These are phyloP conservation scores for Ormyrus rosae DNA, from an alignment of 2,888 invertebrate species.

Conservation along the genomic window DNA sequence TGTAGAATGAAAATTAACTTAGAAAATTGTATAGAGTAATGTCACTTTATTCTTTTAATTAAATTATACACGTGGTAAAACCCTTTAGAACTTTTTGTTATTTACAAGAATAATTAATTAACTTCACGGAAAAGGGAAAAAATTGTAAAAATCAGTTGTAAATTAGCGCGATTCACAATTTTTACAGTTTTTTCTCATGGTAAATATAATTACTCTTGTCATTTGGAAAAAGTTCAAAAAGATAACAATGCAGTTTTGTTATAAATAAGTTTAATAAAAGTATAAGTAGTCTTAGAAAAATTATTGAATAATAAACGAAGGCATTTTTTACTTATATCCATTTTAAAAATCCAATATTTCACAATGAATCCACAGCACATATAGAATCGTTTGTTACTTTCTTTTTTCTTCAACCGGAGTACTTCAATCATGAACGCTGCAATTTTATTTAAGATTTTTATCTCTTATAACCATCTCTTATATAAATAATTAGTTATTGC, in stretches of 20 bases:
- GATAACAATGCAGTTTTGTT: constrained; percentile 5
- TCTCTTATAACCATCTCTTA: neutral
- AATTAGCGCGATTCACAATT: constrained; percentile 10
- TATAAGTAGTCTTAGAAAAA: constrained; percentile 6
- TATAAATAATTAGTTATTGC: constrained; percentile 34
- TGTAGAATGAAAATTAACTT: neutral
- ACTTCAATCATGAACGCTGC: constrained; percentile 37
- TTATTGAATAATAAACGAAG: constrained; percentile 2
- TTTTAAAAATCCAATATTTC: neutral
- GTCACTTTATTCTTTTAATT: constrained; percentile 8
- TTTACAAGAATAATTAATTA: constrained; percentile 11
- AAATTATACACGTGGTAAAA: constrained; percentile 27
- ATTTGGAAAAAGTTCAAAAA: neutral
- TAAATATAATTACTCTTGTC: constrained; percentile 20
- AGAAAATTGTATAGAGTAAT: neutral
- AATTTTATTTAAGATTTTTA: neutral
- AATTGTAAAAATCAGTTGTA: constrained; percentile 3
- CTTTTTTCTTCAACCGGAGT: constrained; percentile 20
- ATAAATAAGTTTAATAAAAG: constrained; percentile 22
- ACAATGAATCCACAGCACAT: neutral
- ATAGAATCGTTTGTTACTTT: constrained; percentile 2
- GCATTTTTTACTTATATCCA: neutral
- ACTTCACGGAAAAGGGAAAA: neutral
- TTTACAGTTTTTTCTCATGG: constrained; percentile 13
- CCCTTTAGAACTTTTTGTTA: constrained; percentile 6